Conservation (phyloP, 2,113 vertebrate genomes). For the Helogale parvula region DNA sequence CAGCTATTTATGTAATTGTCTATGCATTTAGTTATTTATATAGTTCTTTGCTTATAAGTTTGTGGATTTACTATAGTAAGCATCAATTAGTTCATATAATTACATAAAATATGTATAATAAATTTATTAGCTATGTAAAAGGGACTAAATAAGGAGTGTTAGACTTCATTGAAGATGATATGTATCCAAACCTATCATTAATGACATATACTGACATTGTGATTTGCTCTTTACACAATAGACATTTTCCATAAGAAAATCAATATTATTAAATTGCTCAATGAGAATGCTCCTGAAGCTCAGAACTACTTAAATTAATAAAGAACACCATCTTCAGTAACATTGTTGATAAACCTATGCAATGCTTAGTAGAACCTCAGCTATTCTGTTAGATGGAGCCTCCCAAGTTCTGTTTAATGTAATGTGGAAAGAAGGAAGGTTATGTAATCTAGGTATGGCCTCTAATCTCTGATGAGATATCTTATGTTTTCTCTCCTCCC, state of each 20-base stretch:
- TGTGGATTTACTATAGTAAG: neutral
- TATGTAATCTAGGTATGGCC: neutral
- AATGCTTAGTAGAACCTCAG: neutral
- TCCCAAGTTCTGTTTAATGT: neutral
- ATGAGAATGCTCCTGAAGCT: neutral
- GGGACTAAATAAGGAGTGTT: neutral
- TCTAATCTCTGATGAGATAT: neutral
- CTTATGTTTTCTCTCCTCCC: rapidly evolving
- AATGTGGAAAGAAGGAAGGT: neutral
- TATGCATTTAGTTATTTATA: neutral
- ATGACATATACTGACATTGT: neutral
- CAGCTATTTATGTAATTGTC: neutral
- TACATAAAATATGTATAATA: neutral
- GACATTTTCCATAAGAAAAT: neutral
- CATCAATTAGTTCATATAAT: neutral
- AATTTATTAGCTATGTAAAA: neutral
- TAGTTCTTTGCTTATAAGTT: neutral
- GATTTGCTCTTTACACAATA: neutral
- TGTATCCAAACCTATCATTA: neutral
- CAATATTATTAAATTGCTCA: neutral
- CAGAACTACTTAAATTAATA: neutral
- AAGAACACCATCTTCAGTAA: neutral
- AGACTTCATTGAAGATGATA: neutral
- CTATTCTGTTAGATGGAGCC: neutral
- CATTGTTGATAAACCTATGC: neutral